Conservation (phyloP, 2,888 invertebrate genomes). For the Limnephilus auricula region DNA sequence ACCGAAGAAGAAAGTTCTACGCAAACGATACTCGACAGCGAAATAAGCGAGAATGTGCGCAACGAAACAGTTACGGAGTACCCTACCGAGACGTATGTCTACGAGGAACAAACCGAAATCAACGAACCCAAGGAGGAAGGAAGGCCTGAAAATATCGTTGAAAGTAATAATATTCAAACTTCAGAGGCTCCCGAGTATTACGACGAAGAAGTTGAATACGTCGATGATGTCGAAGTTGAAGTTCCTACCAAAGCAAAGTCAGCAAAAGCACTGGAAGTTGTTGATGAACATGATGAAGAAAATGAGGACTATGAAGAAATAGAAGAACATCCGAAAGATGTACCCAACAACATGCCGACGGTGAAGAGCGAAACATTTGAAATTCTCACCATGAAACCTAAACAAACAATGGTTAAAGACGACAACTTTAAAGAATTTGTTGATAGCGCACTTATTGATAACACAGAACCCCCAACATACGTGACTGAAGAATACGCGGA, state of each 20-base stretch:
- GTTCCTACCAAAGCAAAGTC: not conserved
- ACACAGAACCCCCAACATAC: constrained; percentile 72
- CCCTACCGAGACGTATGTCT: constrained; percentile 74
- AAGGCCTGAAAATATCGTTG: constrained; percentile 55
- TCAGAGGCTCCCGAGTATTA: constrained; percentile 65
- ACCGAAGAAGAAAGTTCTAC: not conserved
- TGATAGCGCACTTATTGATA: constrained; percentile 79
- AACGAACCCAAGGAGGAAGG: constrained; percentile 69
- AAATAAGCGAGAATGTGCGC: constrained; percentile 67
- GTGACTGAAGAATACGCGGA: constrained; percentile 69
- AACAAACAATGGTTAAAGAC: constrained; percentile 77
- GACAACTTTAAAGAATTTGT: constrained; percentile 80
- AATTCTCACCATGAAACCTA: constrained; percentile 78
- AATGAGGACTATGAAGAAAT: constrained; percentile 72
- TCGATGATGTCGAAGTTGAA: constrained; percentile 61
- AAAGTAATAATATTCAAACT: constrained; percentile 63
- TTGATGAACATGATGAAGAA: constrained; percentile 68
- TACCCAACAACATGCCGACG: constrained; percentile 70
- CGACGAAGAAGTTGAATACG: constrained; percentile 69
- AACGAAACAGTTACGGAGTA: constrained; percentile 69
- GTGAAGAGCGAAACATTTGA: constrained; percentile 74
- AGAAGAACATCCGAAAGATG: constrained; percentile 68
- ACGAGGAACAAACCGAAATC: constrained; percentile 67
- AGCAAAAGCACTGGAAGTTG: constrained; percentile 64
- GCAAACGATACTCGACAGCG: constrained; percentile 44